Evolutionary conservation across 92 coral and sea anemone genomes (phyloP), one percentile per base, ranked within the genome.

Genomic region (Isaurus tuberculatus): DNA sequence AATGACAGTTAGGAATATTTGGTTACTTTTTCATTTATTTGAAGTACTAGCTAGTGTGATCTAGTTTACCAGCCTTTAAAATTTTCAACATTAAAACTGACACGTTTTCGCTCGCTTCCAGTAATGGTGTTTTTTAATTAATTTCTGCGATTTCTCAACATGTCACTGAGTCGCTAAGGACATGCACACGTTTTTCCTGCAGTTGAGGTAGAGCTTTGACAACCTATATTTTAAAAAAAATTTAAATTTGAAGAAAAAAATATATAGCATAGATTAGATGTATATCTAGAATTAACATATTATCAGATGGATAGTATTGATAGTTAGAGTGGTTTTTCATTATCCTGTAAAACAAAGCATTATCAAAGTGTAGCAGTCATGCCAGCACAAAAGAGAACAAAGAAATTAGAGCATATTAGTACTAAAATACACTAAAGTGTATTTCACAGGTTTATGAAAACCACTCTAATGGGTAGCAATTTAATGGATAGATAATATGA

Each of bases 151-250:
- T 25, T 63, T 26, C 68, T 61, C 32, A 61, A 8, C 68, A 61
- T 61, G 68, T 61, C 15, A 7, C 33, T 61, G 32, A 53, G 61
- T 25, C 68, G 30, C 33, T 61, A n/a, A 61, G 68, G 33, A 61
- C 17, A 17, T 25, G 11, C 8, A 17, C 28, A 61, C 68, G 33
- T 14, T 8, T 61, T 28, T 28, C 34, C 2, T 61, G 31, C 0
- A 25, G 68, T 28, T 61, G 68, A 23, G 68, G 68, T 32, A 25
- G 33, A 28, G 68, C 68, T 17, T 61, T 61, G 68, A 61, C 68
- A 61, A 3, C 68, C 68, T 61, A 61, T 25, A 61, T n/a, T 23
- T 23, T 25, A 61, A 23, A 61, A 0, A 61, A n/a, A 25, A 26
- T 25, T 22, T 61, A 61, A 0, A 61, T 61, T 22, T 61, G 25